phyloP scores from a whole-genome alignment of 2,113 vertebrate species.

The Mugil cephalus region DNA sequence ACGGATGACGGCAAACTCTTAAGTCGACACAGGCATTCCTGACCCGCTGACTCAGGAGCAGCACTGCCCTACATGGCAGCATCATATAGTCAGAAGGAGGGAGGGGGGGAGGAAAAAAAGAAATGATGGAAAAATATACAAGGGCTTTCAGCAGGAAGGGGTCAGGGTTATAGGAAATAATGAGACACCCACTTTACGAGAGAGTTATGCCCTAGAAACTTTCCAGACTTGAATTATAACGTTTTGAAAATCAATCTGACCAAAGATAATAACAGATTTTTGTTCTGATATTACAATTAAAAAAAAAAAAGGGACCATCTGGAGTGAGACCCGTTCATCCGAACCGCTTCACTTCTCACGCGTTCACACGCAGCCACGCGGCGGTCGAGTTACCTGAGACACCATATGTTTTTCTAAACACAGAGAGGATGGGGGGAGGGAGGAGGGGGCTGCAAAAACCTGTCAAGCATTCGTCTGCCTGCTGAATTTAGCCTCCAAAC shows the following conservation, averaged over 20 bases:
- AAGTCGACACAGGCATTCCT: constrained; percentile 67
- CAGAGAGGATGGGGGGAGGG: constrained; percentile 10
- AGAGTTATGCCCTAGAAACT: constrained; percentile 33
- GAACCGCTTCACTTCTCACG: neutral
- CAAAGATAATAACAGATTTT: constrained; percentile 16
- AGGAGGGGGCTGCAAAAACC: constrained; percentile 33
- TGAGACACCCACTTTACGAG: constrained; percentile 35
- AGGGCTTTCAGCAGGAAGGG: constrained; percentile 9
- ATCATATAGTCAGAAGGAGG: constrained; percentile 50
- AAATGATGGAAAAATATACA: constrained; percentile 61
- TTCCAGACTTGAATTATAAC: constrained; percentile 32
- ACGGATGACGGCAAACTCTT: constrained; percentile 22
- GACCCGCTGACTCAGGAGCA: constrained; percentile 52
- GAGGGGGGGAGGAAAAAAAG: constrained; percentile 23
- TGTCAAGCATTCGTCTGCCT: constrained; percentile 47
- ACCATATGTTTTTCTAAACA: constrained; percentile 71
- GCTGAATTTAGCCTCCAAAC: constrained; percentile 30
- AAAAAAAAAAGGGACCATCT: constrained; percentile 41
- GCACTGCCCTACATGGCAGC: constrained; percentile 77
- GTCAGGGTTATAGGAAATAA: constrained; percentile 55
- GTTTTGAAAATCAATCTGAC: neutral
- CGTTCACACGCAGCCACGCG: constrained; percentile 17
- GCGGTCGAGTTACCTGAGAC: constrained; percentile 65
- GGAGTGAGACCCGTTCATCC: constrained; percentile 27
- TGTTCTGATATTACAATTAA: constrained; percentile 3